These are phyloP conservation scores for Bos javanicus DNA, from an alignment of 2,113 vertebrate species.

Conservation along the genomic window DNA sequence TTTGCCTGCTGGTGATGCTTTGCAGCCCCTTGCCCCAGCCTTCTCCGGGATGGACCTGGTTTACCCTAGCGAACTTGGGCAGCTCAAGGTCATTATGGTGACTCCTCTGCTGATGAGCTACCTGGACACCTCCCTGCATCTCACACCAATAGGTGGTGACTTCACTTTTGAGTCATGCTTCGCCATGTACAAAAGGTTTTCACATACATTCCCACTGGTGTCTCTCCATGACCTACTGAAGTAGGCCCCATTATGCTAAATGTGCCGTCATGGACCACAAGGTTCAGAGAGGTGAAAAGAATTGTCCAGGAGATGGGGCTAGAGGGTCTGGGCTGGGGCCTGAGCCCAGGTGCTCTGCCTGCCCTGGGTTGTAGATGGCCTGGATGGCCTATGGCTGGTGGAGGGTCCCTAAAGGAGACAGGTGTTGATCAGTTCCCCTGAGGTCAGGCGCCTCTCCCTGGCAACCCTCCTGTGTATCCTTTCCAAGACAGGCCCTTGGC, in stretches of 20 bases:
- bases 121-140: not conserved
- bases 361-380: not conserved
- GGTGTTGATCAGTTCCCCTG: too few species aligned
- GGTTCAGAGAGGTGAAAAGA: not conserved
- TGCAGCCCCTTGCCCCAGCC: conserved; percentile 38
- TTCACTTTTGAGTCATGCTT: not conserved
- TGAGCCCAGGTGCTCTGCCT: not conserved
- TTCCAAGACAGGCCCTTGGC: not conserved
- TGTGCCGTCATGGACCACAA: not conserved
- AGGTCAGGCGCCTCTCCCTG: not conserved
- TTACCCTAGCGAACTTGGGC: not conserved
- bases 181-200: not conserved
- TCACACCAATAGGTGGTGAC: not conserved
- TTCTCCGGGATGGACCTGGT: not conserved
- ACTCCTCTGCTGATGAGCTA: conserved; percentile 16
- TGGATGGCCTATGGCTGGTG: not conserved
- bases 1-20: not conserved
- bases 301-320: not conserved
- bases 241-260: not conserved
- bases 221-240: not conserved
- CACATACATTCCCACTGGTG: not conserved
- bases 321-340: not conserved
- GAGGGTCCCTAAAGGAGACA: not conserved
- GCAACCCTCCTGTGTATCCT: not conserved
- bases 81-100: not conserved